A percentile compares a stretch with the other conserved stretches of the same genome.
Evolutionary conservation across 2,888 invertebrate species (phyloP).

Genomic region (Cheilosia impressa): DNA sequence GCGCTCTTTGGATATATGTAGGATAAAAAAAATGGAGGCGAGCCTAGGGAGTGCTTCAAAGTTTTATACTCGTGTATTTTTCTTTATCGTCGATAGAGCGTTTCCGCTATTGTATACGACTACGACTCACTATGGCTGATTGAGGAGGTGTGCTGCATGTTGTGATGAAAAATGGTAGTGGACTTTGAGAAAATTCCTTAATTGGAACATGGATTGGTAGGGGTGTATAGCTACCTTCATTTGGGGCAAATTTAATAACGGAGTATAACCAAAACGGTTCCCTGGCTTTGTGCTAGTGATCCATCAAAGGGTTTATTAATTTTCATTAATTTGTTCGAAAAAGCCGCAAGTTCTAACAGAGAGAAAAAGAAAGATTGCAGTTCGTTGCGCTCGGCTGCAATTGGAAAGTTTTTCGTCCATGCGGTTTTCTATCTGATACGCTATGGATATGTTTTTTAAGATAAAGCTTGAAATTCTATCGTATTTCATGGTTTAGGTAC

Average conservation of each 20-base stretch:
- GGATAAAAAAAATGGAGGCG: constrained; percentile 16
- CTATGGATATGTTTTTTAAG: too few relatives aligned
- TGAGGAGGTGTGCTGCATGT: constrained; percentile 36
- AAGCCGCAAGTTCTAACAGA: too few relatives aligned
- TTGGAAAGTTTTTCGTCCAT: too few relatives aligned
- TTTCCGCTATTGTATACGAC: constrained; percentile 33
- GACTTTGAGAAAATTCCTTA: constrained; percentile 51
- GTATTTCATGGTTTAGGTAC: too few relatives aligned
- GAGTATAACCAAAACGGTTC: constrained; percentile 1
- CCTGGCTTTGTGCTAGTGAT: constrained; percentile 1
- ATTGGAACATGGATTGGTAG: constrained; percentile 44
- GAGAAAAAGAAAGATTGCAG: too few relatives aligned
- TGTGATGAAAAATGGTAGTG: constrained; percentile 18
- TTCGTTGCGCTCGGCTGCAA: too few relatives aligned
- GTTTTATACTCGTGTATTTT: constrained; percentile 15
- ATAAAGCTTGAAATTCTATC: too few relatives aligned
- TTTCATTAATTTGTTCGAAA: background rate
- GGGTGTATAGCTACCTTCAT: background rate
- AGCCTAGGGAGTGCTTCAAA: constrained; percentile 29
- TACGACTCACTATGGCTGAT: constrained; percentile 20
- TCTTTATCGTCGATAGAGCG: constrained; percentile 38
- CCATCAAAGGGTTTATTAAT: constrained; percentile 40
- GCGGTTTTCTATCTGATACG: too few relatives aligned
- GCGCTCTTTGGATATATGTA: constrained; percentile 31
- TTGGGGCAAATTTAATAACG: constrained; percentile 38